Base-by-base conservation (phyloP, 2,888 invertebrate genomes). In the Drosophila austrosaltans region DNA sequence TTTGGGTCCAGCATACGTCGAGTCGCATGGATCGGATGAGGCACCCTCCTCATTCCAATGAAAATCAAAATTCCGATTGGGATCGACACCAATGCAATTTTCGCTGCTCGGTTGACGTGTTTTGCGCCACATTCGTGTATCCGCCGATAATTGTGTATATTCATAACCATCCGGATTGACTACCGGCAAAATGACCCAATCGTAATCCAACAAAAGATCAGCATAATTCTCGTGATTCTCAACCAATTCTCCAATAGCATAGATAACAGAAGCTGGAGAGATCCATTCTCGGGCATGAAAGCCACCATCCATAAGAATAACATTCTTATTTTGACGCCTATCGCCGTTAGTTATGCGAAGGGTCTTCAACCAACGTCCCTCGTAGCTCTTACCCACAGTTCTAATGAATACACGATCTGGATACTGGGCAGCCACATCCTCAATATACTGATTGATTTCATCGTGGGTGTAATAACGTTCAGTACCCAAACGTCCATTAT, bases 101-200 rank as follows among this genome's bases (percentile, higher is more conserved):
- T 80, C 78, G 10, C 78, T 71, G 12, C 73, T 79, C 0, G 85
- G 88, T 2, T 93, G 91, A 0, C 94, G 91, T 0, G 94, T 94
- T 79, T 94, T 94, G 8, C 94, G 92, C 94, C 94, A 94, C 3
- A 90, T 56, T 2, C 91, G 79, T 3, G 76, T 93, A 63, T 84
- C 77, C 4, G 91, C 92, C 8, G 62, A 59, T 10, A 48, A 1
- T 64, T 93, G 94, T 0, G 94, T 93, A 88, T 92, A 95, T 72
- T 94, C 94, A 79, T 96, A 96, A 0, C 96, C 96, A 89, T 96
- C 96, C 2, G 95, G 95, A 89, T 96, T 96, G 12, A 94, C 93
- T 0, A 94, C 91, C 0, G 96, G 96, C 65, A 95, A 79, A n/a
- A 95, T 92, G 68, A 94, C 94, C 94, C 95, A 95, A 84, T 96